Percentiles rank a stretch among this genome's conserved stretches.
Evolutionary conservation across 2,113 vertebrate genomes (phyloP).

Genomic region (Ameiurus melas): DNA sequence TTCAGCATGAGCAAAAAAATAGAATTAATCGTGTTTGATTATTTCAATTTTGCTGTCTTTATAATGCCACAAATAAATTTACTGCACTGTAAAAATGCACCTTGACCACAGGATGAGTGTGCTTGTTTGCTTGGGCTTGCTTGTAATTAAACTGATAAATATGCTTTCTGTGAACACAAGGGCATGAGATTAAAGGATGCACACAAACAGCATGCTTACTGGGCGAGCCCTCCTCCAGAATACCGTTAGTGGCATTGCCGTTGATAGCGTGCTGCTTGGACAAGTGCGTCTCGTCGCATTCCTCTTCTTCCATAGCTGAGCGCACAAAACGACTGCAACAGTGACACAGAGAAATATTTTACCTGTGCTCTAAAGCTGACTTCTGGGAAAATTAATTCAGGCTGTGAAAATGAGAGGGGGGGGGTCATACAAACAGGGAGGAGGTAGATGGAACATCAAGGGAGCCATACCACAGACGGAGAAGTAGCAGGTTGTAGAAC

Average conservation of each 20-base stretch:
- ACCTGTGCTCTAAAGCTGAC: neutral
- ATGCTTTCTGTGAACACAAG: slow-evolving; percentile 22
- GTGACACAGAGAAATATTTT: slow-evolving; percentile 26
- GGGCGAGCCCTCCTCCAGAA: slow-evolving; percentile 93
- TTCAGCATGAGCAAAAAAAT: neutral
- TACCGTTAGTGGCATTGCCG: slow-evolving; percentile 90
- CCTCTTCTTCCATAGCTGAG: slow-evolving; percentile 75
- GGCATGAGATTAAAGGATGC: slow-evolving; percentile 12
- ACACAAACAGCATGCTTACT: slow-evolving; percentile 76
- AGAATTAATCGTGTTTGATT: neutral
- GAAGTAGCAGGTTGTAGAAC: slow-evolving; percentile 92
- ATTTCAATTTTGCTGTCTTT: neutral
- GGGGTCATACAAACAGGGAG: neutral
- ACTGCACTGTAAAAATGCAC: neutral
- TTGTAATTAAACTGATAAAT: neutral
- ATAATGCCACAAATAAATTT: neutral
- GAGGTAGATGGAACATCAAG: neutral
- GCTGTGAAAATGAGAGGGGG: neutral
- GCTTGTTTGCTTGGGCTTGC: neutral
- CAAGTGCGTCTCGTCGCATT: slow-evolving; percentile 82
- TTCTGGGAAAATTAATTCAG: neutral
- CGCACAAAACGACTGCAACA: slow-evolving; percentile 70
- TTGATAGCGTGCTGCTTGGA: slow-evolving; percentile 89
- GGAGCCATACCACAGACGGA: slow-evolving; percentile 85
- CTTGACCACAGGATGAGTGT: neutral